A percentile compares a stretch with the other conserved stretches of the same genome.
Conservation (phyloP, 2,113 vertebrate species). For the Raja brachyura region DNA sequence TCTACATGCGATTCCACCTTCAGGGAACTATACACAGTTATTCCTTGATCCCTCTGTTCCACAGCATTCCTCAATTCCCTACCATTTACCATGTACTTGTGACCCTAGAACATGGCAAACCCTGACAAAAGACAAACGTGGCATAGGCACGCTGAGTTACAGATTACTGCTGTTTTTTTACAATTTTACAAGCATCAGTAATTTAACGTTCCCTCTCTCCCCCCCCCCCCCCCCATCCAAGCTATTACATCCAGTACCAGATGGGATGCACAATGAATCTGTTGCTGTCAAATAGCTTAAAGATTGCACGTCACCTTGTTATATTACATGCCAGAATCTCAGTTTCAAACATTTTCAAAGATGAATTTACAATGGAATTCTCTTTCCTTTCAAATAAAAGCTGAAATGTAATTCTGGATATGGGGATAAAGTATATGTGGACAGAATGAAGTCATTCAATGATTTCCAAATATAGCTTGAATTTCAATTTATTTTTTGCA, state of each 20-base stretch:
- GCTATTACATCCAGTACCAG: background rate
- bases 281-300: background rate
- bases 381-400: background rate
- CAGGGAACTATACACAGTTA: too few relatives aligned
- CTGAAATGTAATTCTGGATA: background rate
- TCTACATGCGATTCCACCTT: too few relatives aligned
- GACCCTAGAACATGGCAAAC: background rate
- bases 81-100: too few relatives aligned
- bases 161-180: background rate
- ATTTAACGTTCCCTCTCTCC: background rate
- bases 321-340: background rate
- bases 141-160: background rate
- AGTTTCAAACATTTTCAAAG: background rate
- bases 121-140: background rate
- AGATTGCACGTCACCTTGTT: background rate
- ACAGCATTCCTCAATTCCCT: too few relatives aligned
- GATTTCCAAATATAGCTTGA: background rate
- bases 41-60: too few relatives aligned
- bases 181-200: constrained; percentile 19
- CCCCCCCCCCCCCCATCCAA: background rate
- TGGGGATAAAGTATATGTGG: background rate
- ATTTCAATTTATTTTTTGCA: too few relatives aligned
- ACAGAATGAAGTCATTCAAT: background rate
- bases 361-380: background rate
- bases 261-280: background rate